Base-by-base conservation (phyloP, 2,797 vertebrate species). In the Sphenodon punctatus region DNA sequence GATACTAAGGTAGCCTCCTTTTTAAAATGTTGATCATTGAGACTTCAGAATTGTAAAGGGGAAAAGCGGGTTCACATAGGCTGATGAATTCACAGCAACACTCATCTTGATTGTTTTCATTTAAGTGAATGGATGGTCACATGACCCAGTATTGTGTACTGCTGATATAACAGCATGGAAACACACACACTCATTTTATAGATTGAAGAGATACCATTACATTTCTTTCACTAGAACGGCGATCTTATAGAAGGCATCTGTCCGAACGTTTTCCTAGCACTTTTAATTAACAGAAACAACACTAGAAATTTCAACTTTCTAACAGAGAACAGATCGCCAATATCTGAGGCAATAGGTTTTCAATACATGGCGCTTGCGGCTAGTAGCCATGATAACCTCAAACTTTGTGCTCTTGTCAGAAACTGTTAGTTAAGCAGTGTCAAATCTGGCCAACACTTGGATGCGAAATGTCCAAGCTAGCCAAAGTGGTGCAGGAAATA, bases 41-140 rank as follows among this genome's bases (percentile, higher is more conserved):
- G 0, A 78, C 75, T 48, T 27, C 77, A 41, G 22, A 34, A 61
- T 70, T 41, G 19, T 38, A n/a, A 17, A 51, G 69, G 36, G 77
- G 60, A 66, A 79, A 83, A 81, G 42, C 0, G 2, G 68, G 87
- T 60, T 8, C 60, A 63, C 73, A 88, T 85, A 1, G 7, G 36
- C 72, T 70, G 39, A 83, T 68, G 84, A 65, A 53, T 55, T 39
- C 8, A 41, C 72, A 27, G 81, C 63, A 73, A 59, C 73, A 66
- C 59, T 78, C 48, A 46, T 45, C 3, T 0, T 43, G 75, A 32
- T 4, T 92, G 56, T 30, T 87, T 81, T 77, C n/a, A 77, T 80
- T 63, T 51, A 56, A 72, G 55, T 55, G 78, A 61, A 8, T 66
- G 66, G 16, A 17, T 75, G 61, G 53, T 51, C 80, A 80, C 68